Percentiles rank a stretch among this genome's conserved stretches.
Conservation (phyloP, 2,888 invertebrate genomes). For the Sarcophaga variegata region DNA sequence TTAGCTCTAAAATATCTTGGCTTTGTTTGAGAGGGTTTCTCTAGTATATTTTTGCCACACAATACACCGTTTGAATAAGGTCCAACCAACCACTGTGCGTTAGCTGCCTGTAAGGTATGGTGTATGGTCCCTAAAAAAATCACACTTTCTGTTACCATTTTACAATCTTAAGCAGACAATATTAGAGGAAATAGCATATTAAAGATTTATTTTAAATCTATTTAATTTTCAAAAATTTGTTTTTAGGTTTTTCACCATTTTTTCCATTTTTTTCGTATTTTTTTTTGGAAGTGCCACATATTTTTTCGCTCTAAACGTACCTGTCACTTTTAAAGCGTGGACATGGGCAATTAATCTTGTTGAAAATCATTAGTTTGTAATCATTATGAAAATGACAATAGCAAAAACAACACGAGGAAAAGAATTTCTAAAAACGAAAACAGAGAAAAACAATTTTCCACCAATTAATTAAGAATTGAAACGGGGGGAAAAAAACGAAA, state of each 20-base stretch:
- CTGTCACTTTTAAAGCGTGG: conserved; percentile 63
- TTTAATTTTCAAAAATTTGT: conserved; percentile 27
- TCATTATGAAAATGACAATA: background rate
- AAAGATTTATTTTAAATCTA: conserved; percentile 38
- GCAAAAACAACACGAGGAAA: conserved; percentile 71
- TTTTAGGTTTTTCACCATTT: conserved; percentile 9
- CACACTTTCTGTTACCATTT: too few relatives aligned
- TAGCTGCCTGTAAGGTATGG: too few relatives aligned
- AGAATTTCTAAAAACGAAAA: conserved; percentile 64
- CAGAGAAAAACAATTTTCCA: background rate
- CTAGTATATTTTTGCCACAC: too few relatives aligned
- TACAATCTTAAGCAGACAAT: background rate
- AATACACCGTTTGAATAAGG: too few relatives aligned
- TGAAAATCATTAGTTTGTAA: conserved; percentile 55
- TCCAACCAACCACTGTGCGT: too few relatives aligned
- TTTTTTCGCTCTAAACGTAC: background rate
- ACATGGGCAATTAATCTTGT: conserved; percentile 78
- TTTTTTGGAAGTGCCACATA: background rate
- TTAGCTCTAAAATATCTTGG: too few relatives aligned
- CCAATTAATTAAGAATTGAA: background rate
- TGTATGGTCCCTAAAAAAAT: too few relatives aligned
- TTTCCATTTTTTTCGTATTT: conserved; percentile 5
- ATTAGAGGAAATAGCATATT: conserved; percentile 23
- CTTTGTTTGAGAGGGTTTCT: too few relatives aligned
- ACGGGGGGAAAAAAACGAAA: background rate